Conservation (phyloP, 1,140 invertebrate genomes). For the Brachionus rotundiformis region DNA sequence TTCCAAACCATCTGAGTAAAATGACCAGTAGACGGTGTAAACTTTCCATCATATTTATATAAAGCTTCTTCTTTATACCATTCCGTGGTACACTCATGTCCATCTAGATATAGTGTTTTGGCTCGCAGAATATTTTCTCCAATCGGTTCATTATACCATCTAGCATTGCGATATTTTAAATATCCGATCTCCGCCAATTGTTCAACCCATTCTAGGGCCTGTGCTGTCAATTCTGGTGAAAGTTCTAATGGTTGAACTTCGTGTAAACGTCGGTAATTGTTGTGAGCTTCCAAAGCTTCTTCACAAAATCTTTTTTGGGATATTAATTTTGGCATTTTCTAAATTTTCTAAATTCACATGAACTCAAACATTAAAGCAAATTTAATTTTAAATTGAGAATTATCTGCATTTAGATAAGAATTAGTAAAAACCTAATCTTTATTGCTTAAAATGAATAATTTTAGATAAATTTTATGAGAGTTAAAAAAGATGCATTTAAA, state of each 20-base stretch:
- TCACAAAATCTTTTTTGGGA: conserved; percentile 60
- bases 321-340: conserved; percentile 37
- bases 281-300: conserved; percentile 71
- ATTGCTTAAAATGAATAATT: conserved; percentile 7
- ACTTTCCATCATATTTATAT: conserved; percentile 66
- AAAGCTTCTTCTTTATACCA: conserved; percentile 54
- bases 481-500: background rate
- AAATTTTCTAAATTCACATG: conserved; percentile 45
- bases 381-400: conserved; percentile 3
- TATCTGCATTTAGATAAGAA: conserved; percentile 10
- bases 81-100: conserved; percentile 1
- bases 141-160: conserved; percentile 8
- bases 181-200: conserved; percentile 70
- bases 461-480: background rate
- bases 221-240: conserved; percentile 71
- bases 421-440: conserved; percentile 16
- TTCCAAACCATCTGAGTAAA: conserved; percentile 52
- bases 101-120: background rate
- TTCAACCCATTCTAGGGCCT: conserved; percentile 78
- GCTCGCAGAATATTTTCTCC: conserved; percentile 46
- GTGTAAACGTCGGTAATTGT: conserved; percentile 74
- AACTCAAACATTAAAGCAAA: background rate
- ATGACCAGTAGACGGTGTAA: conserved; percentile 31
- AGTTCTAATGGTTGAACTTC: conserved; percentile 71
- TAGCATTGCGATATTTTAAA: conserved; percentile 70